A percentile compares a stretch with the other conserved stretches of the same genome.
Conservation (phyloP, 2,113 vertebrate species). For the Caranx ignobilis region DNA sequence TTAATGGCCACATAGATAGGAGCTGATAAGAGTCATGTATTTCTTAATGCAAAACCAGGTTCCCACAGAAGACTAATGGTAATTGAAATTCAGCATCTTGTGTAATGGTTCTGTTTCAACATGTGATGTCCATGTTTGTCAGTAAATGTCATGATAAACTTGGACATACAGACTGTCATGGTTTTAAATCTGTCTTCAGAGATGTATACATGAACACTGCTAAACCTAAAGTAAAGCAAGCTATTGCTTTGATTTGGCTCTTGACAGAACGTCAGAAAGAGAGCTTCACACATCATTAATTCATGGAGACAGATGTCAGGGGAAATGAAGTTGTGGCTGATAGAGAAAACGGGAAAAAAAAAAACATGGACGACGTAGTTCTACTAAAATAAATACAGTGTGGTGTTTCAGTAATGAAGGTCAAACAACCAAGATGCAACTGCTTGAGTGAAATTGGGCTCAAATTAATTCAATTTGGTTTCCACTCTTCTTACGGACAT, state of each 20-base stretch:
- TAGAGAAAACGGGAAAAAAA: background rate
- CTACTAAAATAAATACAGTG: background rate
- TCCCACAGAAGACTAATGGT: constrained; percentile 23
- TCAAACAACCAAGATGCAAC: background rate
- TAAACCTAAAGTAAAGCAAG: background rate
- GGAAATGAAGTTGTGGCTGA: background rate
- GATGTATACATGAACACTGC: background rate
- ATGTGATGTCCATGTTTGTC: background rate
- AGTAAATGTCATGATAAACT: background rate
- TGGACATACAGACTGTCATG: background rate
- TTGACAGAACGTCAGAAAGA: background rate
- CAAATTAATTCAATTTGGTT: constrained; percentile 7
- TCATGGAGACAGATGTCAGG: background rate
- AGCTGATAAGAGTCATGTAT: constrained; percentile 36
- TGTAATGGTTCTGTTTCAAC: constrained; percentile 3
- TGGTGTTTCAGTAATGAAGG: background rate
- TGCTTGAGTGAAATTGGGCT: constrained; percentile 5
- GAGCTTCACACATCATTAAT: constrained; percentile 33
- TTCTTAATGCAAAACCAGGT: constrained; percentile 29
- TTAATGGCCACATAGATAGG: constrained; percentile 27
- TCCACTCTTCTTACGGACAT: background rate
- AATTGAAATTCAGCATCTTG: constrained; percentile 5
- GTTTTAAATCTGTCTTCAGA: constrained; percentile 1
- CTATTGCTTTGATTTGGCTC: constrained; percentile 5
- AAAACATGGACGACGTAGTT: constrained; percentile 9